These are phyloP conservation scores for Alentia gelatinosa DNA, from an alignment of 2,888 invertebrate genomes.

Conservation along the genomic window DNA sequence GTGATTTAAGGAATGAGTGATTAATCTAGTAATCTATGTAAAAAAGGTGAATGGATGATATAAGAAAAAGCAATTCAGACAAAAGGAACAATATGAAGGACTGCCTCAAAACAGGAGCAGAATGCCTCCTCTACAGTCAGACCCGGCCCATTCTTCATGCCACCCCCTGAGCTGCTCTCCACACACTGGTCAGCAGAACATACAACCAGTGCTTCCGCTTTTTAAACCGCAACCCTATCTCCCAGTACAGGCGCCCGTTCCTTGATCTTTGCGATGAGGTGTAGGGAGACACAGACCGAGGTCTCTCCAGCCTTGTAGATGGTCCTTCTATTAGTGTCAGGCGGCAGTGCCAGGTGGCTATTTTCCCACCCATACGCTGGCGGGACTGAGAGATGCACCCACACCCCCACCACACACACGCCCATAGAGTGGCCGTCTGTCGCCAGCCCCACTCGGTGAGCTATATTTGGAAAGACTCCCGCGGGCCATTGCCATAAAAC, in stretches of 20 bases:
- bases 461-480: not conserved
- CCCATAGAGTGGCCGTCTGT: not conserved
- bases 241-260: not conserved
- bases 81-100: too few relatives aligned
- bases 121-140: too few relatives aligned
- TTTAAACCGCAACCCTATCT: not conserved
- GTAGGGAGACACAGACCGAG: not conserved
- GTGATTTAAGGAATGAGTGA: too few relatives aligned
- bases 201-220: not conserved
- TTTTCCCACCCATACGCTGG: not conserved
- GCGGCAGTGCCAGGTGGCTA: not conserved
- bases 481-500: not conserved
- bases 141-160: not conserved
- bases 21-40: too few relatives aligned
- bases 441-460: not conserved
- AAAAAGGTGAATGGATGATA: too few relatives aligned
- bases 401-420: not conserved
- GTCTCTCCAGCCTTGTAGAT: not conserved
- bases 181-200: not conserved
- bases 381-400: not conserved
- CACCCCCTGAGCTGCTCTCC: not conserved
- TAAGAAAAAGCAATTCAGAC: too few relatives aligned
- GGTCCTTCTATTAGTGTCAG: not conserved
- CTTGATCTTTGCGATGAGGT: not conserved
- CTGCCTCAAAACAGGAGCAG: too few relatives aligned